phyloP scores from a whole-genome alignment of 2,113 vertebrate species.

The Solea senegalensis region DNA sequence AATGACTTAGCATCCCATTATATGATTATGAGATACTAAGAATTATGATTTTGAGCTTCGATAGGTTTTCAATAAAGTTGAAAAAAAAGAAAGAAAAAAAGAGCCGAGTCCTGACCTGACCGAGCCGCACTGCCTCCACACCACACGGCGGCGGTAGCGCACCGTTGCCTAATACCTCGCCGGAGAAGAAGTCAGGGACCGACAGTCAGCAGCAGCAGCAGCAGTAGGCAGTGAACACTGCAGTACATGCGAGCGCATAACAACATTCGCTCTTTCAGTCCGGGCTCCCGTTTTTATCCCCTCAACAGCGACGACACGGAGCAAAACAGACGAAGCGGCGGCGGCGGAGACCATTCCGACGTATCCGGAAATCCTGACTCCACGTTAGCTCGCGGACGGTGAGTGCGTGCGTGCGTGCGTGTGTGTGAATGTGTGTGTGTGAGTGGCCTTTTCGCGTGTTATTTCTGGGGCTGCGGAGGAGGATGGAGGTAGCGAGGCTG shows the following conservation, averaged over 20 bases:
- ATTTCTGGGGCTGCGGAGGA: slow-evolving; percentile 42
- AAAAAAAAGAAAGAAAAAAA: not conserved
- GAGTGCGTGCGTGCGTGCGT: slow-evolving; percentile 77
- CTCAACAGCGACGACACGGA: slow-evolving; percentile 53
- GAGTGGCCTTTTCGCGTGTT: slow-evolving; percentile 59
- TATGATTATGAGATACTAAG: no score
- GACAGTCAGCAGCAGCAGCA: slow-evolving; percentile 18
- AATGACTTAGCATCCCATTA: no score
- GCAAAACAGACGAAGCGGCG: slow-evolving; percentile 38
- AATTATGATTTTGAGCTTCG: no score
- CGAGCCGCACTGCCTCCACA: slow-evolving; percentile 22
- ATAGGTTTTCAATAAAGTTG: no score
- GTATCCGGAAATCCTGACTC: not conserved
- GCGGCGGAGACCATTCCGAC: slow-evolving; percentile 17
- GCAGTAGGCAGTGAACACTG: slow-evolving; percentile 59
- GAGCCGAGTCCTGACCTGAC: not conserved
- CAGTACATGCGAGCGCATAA: slow-evolving; percentile 61
- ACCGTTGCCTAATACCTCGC: fast-evolving
- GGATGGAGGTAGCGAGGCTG: slow-evolving; percentile 57
- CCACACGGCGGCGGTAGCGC: slow-evolving; percentile 44
- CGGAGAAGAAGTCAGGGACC: slow-evolving; percentile 57
- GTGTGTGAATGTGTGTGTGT: slow-evolving; percentile 78
- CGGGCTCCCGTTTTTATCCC: slow-evolving; percentile 29
- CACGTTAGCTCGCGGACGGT: slow-evolving; percentile 39
- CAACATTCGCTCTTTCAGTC: slow-evolving; percentile 14